Conservation (phyloP, 2,888 invertebrate genomes). For the Cheilosia impressa region DNA sequence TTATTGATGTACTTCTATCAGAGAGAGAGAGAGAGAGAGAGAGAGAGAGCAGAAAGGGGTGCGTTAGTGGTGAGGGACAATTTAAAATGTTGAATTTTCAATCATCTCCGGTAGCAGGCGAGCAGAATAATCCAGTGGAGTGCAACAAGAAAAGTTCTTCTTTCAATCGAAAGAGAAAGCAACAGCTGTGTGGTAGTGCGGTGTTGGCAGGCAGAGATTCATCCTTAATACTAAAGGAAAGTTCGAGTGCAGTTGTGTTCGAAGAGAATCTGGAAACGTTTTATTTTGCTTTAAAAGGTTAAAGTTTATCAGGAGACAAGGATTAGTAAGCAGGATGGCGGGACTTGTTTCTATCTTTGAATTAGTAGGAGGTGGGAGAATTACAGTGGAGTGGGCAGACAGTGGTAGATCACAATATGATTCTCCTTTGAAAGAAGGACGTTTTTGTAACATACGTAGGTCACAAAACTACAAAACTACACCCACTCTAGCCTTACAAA, state of each 20-base stretch:
- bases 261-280: not conserved
- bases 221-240: constrained; percentile 5
- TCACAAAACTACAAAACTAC: no score
- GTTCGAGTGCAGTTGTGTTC: not conserved
- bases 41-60: not conserved
- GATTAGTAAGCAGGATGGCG: not conserved
- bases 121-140: constrained; percentile 17
- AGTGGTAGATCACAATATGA: not conserved
- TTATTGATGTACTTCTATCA: constrained; percentile 49
- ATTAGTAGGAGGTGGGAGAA: not conserved
- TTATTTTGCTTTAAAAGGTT: constrained; percentile 18
- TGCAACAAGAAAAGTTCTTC: not conserved
- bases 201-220: not conserved
- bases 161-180: constrained; percentile 8
- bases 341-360: not conserved
- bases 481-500: no score
- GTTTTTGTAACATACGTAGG: no score
- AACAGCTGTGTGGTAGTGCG: not conserved
- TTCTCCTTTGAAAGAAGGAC: no score
- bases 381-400: not conserved
- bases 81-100: constrained; percentile 52
- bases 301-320: constrained; percentile 22
- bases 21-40: not conserved
- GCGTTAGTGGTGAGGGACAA: not conserved
- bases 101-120: constrained; percentile 32